These are phyloP conservation scores for Stenolophus ochropezus DNA, from an alignment of 2,888 invertebrate genomes.

Conservation along the genomic window DNA sequence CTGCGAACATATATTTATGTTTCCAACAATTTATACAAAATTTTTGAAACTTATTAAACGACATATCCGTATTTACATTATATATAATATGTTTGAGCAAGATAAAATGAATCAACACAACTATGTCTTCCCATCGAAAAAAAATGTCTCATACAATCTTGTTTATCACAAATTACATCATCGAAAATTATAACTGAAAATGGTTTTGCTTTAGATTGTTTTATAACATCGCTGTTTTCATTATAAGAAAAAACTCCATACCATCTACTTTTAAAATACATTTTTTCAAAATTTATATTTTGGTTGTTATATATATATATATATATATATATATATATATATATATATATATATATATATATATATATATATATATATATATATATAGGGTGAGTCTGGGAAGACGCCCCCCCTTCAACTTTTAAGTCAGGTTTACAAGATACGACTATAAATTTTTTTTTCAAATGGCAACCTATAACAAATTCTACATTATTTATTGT, in stretches of 20 bases:
- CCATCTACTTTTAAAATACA: constrained; percentile 54
- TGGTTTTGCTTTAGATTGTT: neutral
- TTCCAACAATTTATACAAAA: constrained; percentile 11
- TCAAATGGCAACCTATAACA: too few relatives aligned
- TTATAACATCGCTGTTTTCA: constrained; percentile 53
- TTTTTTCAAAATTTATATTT: constrained; percentile 61
- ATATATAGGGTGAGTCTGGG: too few relatives aligned
- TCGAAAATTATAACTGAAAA: too few relatives aligned
- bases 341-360: too few relatives aligned
- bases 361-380: too few relatives aligned
- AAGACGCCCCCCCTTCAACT: too few relatives aligned
- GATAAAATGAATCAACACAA: neutral
- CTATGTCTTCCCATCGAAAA: neutral
- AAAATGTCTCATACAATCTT: too few relatives aligned
- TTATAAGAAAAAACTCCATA: constrained; percentile 58
- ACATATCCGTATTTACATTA: neutral
- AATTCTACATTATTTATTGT: too few relatives aligned
- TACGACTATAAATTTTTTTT: too few relatives aligned
- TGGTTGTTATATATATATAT: constrained; percentile 11
- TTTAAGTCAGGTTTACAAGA: too few relatives aligned
- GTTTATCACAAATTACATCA: too few relatives aligned
- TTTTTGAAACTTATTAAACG: constrained; percentile 65
- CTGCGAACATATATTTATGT: neutral
- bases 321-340: too few relatives aligned
- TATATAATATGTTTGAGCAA: constrained; percentile 2